Conservation (phyloP, 92 coral and sea anemone species). For the Scolanthus callimorphus region DNA sequence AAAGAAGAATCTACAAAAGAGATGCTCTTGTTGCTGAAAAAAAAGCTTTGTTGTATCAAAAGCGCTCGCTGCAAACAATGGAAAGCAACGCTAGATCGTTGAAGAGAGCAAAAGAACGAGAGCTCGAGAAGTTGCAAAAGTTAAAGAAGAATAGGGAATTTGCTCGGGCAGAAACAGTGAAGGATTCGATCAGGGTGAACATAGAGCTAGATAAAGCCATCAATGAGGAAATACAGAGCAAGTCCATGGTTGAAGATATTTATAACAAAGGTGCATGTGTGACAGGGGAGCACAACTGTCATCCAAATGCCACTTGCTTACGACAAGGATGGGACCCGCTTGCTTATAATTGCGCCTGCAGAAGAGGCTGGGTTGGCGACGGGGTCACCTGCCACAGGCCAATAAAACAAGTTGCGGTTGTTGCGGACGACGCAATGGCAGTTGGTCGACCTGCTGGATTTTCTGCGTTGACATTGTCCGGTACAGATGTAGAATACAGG, state of each 20-base stretch:
- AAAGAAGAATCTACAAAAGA: too few relatives aligned
- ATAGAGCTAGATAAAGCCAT: slow-evolving; percentile 22
- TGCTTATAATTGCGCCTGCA: slow-evolving; percentile 46
- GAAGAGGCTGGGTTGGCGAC: slow-evolving; percentile 51
- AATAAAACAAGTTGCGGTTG: slow-evolving; percentile 37
- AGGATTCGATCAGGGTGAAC: slow-evolving; percentile 9
- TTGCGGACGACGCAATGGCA: slow-evolving; percentile 48
- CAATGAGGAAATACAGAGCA: slow-evolving; percentile 18
- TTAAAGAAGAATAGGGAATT: too few relatives aligned
- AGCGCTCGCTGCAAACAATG: slow-evolving; percentile 7
- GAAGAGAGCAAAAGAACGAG: slow-evolving; percentile 29
- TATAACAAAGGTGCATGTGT: slow-evolving; percentile 37
- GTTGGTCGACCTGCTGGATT: slow-evolving; percentile 42
- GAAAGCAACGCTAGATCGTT: slow-evolving; percentile 12
- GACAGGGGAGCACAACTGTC: slow-evolving; percentile 57
- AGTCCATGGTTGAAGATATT: slow-evolving; percentile 29
- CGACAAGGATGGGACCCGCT: slow-evolving; percentile 41
- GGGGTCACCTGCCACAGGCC: slow-evolving; percentile 45
- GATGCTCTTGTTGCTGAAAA: too few relatives aligned
- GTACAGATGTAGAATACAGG: too few relatives aligned
- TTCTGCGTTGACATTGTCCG: slow-evolving; percentile 38
- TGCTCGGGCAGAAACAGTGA: slow-evolving; percentile 2
- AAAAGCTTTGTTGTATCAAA: slow-evolving; percentile 11
- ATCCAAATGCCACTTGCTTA: slow-evolving; percentile 56
- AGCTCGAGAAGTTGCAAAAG: slow-evolving; percentile 29